phyloP scores from a whole-genome alignment of 2,888 invertebrate species.

The Lapara coniferarum region DNA sequence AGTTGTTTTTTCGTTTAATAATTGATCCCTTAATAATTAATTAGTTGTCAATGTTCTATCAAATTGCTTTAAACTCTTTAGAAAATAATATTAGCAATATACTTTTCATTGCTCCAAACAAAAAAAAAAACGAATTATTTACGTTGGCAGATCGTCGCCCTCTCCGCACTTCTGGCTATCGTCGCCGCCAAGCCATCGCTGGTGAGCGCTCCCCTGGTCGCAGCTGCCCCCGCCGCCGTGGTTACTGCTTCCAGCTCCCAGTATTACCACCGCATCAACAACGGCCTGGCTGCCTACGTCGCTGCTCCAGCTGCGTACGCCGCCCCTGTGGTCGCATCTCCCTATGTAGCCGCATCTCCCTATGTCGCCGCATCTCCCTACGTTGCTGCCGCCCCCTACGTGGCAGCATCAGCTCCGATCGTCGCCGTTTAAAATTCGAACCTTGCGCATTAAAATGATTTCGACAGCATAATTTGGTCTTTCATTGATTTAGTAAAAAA shows the following conservation, averaged over 20 bases:
- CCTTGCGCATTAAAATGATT: slow-evolving; percentile 52
- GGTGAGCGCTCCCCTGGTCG: slow-evolving; percentile 63
- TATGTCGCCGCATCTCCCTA: slow-evolving; percentile 53
- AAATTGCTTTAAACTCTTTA: no score
- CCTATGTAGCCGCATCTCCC: slow-evolving; percentile 51
- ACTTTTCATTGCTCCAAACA: no score
- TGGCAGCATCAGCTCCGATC: slow-evolving; percentile 46
- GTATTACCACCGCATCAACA: slow-evolving; percentile 86
- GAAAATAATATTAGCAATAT: no score
- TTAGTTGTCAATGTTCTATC: no score
- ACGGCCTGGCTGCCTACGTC: slow-evolving; percentile 74
- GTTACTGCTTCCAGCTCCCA: slow-evolving; percentile 88
- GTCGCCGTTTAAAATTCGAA: slow-evolving; percentile 47
- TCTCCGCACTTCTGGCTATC: slow-evolving; percentile 68
- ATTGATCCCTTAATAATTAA: no score
- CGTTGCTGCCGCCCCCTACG: slow-evolving; percentile 47
- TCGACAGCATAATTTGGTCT: slow-evolving; percentile 18
- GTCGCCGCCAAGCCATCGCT: slow-evolving; percentile 66
- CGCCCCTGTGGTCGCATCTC: slow-evolving; percentile 43
- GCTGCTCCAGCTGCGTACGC: slow-evolving; percentile 69
- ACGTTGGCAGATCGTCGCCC: slow-evolving; percentile 57
- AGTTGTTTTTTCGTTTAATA: neutral
- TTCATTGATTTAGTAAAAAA: neutral
- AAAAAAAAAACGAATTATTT: no score
- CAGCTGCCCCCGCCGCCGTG: slow-evolving; percentile 73